Evolutionary conservation across 2,888 invertebrate species (phyloP), one percentile per base, ranked within the genome.

Genomic region (Agrotis exclamationis): DNA sequence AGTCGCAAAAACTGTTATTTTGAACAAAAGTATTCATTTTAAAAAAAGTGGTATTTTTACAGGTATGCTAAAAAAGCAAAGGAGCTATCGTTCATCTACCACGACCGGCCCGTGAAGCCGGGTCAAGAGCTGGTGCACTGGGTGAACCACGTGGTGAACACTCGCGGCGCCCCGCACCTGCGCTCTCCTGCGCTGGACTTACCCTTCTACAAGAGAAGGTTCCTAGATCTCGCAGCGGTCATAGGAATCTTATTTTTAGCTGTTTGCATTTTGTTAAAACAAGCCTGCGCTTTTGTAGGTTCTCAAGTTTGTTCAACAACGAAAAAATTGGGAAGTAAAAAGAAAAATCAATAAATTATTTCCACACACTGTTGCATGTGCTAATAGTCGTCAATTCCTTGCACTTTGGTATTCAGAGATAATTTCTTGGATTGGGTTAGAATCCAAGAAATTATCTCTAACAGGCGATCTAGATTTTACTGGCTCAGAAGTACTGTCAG

Each of bases 91-190:
- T 66, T 74, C 0, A 79, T 87, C n/a, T 79, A 84, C 59, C 86
- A 87, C 53, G 81, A 89, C 59, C 94, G 97, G 7, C 97, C 96
- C 0, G 89, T 96, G 69, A 91, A 94, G 16, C 96, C 97, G 0
- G 88, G 97, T 68, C 96, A 96, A 22, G 96, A 96, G 14, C 96
- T 97, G 44, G 91, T 97, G 57, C 97, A 97, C 93, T 97, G 97
- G 97, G 96, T 97, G 53, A 97, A 97, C 88, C 97, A 97, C 88
- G 96, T 97, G 14, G 96, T 95, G 5, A 91, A 94, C 67, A 96
- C 97, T 2, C 90, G 94, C 44, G 97, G 97, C 0, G 96, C 96
- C 2, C 94, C 93, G 14, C 93, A 97, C 84, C 85, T 95, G 9
- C 85, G 86, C 44, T 87, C 87, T 3, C 85, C 83, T 14, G 87